Evolutionary conservation across 2,797 vertebrate species (phyloP).

Genomic region (Eupleurogrammus muticus): DNA sequence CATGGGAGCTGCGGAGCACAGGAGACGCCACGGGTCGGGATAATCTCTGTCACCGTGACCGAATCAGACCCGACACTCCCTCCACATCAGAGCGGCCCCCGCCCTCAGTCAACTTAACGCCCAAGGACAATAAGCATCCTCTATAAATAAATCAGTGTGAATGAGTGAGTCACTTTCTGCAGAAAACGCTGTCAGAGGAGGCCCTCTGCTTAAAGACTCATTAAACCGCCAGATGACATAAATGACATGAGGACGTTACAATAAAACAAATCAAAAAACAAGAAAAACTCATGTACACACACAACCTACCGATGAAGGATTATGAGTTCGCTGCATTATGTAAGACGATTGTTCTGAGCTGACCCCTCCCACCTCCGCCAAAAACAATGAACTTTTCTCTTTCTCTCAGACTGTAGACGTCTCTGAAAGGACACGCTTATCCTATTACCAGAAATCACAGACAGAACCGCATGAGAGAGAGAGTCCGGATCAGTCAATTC

Average conservation of each 20-base stretch:
- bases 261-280: too few relatives aligned
- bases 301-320: conserved; percentile 6
- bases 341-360: conserved; percentile 26
- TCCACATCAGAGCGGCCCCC: conserved; percentile 29
- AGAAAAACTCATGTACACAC: conserved; percentile 15
- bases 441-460: neutral
- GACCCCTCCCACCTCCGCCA: neutral
- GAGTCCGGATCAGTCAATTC: neutral
- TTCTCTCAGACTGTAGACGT: neutral
- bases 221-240: conserved; percentile 5
- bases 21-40: conserved; percentile 27
- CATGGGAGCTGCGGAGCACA: neutral
- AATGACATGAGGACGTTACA: conserved; percentile 22
- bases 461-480: neutral
- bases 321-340: conserved; percentile 28
- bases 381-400: neutral
- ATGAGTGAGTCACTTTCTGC: conserved; percentile 51
- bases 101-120: conserved; percentile 44
- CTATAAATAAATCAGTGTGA: conserved; percentile 45
- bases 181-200: conserved; percentile 20
- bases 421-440: neutral
- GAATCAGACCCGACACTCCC: conserved; percentile 43
- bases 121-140: conserved; percentile 49
- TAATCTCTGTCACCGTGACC: conserved; percentile 55
- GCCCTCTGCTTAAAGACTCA: conserved; percentile 25